Base-by-base conservation (phyloP, 2,888 invertebrate species). In the Periphyllus acericola region DNA sequence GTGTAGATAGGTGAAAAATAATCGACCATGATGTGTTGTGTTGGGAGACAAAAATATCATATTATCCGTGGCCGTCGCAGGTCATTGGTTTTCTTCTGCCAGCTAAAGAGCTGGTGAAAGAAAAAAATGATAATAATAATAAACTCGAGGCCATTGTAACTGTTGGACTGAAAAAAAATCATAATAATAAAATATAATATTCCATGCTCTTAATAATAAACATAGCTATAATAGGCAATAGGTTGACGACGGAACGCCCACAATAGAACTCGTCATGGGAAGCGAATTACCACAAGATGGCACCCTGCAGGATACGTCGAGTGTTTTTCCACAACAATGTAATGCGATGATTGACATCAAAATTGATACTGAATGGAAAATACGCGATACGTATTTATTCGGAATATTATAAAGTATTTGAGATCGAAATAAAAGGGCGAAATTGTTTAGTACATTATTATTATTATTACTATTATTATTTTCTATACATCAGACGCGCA, bases 51-150 rank as follows among this genome's bases (percentile, higher is more conserved):
- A 81, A 87, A 81, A 80, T 81, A 87, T 87, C 66, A 55, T 85
- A 81, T 87, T 86, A 86, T 86, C 85, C 85, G 84, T 85, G 46
- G 84, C 80, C 86, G 87, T 81, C 81, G 72, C 87, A 81, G 87
- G 87, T 87, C 87, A 87, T 87, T 87, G 87, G 87, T 87, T 87
- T 87, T 87, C 80, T 80, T 80, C 80, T 81, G 87, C 80, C 79
- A 32, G 78, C 78, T 40, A 81, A 68, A 79, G 68, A 52, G 52
- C 34, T 14, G 78, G 78, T 71, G 79, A 80, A 79, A 66, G 86
- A 79, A 76, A 78, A n/a, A 80, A 72, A 74, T 29, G 34, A 81
- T 71, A 83, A 75, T 60, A 83, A 81, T 66, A 81, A 87, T 34
- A 87, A 81, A 81, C 87, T 80, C 74, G 87, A 87, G 87, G 87